Evolutionary conservation across 2,113 vertebrate species (phyloP).

Genomic region (Lophius piscatorius): DNA sequence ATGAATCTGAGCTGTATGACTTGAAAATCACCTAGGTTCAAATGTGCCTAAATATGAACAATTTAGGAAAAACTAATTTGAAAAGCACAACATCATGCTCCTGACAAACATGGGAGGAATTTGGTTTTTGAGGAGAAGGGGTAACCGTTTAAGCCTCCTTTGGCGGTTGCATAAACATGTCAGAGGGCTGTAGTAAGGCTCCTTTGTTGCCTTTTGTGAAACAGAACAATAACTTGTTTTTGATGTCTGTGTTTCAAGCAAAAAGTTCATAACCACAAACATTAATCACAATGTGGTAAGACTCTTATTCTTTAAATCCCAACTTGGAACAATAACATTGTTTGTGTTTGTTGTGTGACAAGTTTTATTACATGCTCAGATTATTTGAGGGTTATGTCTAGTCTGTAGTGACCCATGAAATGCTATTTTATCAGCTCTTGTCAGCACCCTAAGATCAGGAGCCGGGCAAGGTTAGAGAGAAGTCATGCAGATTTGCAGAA

Average conservation of each 20-base stretch:
- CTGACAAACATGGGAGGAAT: too few relatives aligned
- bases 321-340: neutral
- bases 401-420: constrained; percentile 4
- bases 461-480: constrained; percentile 26
- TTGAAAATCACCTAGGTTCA: too few relatives aligned
- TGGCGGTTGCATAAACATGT: too few relatives aligned
- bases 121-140: too few relatives aligned
- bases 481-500: constrained; percentile 26
- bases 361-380: neutral
- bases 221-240: neutral
- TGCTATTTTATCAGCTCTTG: constrained; percentile 34
- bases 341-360: neutral
- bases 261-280: constrained; percentile 2
- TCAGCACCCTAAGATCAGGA: constrained; percentile 35
- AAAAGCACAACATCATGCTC: too few relatives aligned
- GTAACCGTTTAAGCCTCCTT: too few relatives aligned
- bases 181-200: neutral
- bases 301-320: neutral
- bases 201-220: constrained; percentile 1
- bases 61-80: too few relatives aligned
- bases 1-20: too few relatives aligned
- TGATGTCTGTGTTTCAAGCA: neutral
- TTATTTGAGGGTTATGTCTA: constrained; percentile 15
- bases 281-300: neutral
- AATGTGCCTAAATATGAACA: too few relatives aligned